Percentiles rank a stretch among this genome's conserved stretches.
Conservation (phyloP, 2,888 invertebrate species). For the Leptinotarsa rubiginosa region DNA sequence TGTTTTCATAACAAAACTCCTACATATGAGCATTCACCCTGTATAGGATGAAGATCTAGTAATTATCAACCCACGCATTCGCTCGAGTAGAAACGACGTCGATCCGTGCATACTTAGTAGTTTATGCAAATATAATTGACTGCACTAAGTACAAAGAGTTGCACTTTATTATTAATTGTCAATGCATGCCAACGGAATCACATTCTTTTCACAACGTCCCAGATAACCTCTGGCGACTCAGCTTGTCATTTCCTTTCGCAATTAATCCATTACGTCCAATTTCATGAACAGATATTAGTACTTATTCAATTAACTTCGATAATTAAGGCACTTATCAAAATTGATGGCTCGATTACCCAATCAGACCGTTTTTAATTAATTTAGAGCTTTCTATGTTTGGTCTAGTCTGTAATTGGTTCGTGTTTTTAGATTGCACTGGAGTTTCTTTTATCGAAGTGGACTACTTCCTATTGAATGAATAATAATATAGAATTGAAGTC, state of each 20-base stretch:
- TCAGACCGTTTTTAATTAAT: conserved; percentile 6
- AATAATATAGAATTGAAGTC: too few species aligned
- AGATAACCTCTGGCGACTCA: neutral
- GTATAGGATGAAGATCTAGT: neutral
- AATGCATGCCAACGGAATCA: neutral
- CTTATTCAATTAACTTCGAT: conserved; percentile 21
- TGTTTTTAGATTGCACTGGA: neutral
- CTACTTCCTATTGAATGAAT: too few species aligned
- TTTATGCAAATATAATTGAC: conserved; percentile 3
- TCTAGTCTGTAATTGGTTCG: neutral
- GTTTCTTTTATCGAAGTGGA: neutral
- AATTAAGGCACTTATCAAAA: conserved; percentile 23
- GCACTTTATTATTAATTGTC: neutral
- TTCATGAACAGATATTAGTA: conserved; percentile 25
- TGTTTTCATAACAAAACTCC: too few species aligned
- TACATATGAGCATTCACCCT: neutral
- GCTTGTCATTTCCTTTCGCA: conserved; percentile 22
- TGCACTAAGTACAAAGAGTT: neutral
- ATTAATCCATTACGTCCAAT: conserved; percentile 23
- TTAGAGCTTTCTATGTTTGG: neutral
- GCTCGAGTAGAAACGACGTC: neutral
- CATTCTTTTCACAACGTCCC: neutral
- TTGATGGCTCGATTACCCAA: conserved; percentile 13
- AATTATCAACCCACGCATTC: neutral
- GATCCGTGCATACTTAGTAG: neutral